Evolutionary conservation across 1,140 invertebrate species (phyloP), one percentile per base, ranked within the genome.

Genomic region (Caenorhabditis inopinata): DNA sequence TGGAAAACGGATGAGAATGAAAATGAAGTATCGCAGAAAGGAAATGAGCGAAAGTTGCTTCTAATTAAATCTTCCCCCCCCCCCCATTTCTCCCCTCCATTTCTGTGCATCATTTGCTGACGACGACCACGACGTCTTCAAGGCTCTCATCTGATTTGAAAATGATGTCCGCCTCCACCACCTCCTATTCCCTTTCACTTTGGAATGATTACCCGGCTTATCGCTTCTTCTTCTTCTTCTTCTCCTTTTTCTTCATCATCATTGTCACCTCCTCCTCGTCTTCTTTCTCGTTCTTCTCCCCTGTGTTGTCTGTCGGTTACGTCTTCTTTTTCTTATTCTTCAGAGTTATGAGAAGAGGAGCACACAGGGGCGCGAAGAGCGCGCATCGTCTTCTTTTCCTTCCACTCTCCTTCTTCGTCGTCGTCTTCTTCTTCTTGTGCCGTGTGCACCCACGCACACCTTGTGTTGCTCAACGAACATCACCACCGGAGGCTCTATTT

Each of bases 151-250:
- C 58, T 68, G 58, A 68, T 68, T 68, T 68, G 58, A 68, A 68
- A 21, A 25, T 58, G n/a, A n/a, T n/a, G n/a, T 42, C 38, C 14
- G 6, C 38, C 38, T 42, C 38, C 38, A n/a, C n/a, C n/a, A n/a
- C n/a, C 38, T 7, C 38, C 38, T 14, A 42, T 42, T n/a, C 51
- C 32, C 27, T 27, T 18, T n/a, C 58, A 16, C 58, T 68, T 68
- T 68, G 32, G 38, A 68, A 68, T 68, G 58, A 68, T 68, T 68
- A 68, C 58, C 58, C 58, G 58, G 58, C 58, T 68, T 32, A 68
- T 32, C 58, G 58, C n/a, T 42, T 42, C 32, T 58, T 23, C 21
- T 51, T 51, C 32, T 38, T 68, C 18, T 16, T 27, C n/a, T 16
- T 42, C 38, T 18, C 38, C 12, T 25, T 42, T 68, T 21, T 25